Evolutionary conservation across 2,888 invertebrate species (phyloP).

Genomic region (Apoderus coryli): DNA sequence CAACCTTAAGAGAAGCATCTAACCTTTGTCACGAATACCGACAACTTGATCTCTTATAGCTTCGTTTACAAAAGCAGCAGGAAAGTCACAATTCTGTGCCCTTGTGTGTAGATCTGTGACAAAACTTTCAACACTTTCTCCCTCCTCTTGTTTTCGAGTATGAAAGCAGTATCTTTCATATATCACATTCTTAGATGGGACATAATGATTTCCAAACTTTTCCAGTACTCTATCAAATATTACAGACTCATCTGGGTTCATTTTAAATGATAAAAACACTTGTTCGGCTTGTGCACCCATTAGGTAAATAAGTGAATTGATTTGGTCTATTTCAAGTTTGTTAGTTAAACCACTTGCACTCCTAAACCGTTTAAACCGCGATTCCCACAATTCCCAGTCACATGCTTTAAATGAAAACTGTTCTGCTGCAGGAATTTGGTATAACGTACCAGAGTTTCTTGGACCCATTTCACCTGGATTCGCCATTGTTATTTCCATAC

Average conservation of each 20-base stretch:
- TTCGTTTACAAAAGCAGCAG: conserved; percentile 9
- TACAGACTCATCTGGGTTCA: not conserved
- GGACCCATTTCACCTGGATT: too few relatives aligned
- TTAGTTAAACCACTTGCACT: conserved; percentile 7
- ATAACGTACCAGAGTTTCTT: too few relatives aligned
- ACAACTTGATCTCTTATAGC: conserved; percentile 13
- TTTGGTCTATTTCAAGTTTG: conserved; percentile 5
- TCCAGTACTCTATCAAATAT: conserved; percentile 5
- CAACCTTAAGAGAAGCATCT: conserved; percentile 10
- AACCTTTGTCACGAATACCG: conserved; percentile 10
- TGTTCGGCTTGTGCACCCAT: conserved; percentile 9
- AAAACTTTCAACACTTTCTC: conserved; percentile 12
- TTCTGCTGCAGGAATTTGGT: conserved; percentile 10
- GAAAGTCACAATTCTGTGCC: conserved; percentile 11
- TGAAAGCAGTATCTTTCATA: conserved; percentile 12
- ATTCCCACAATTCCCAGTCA: conserved; percentile 12
- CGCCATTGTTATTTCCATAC: too few relatives aligned
- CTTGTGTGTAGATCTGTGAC: conserved; percentile 10
- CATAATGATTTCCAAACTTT: conserved; percentile 9
- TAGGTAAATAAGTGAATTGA: conserved; percentile 8
- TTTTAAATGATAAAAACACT: conserved; percentile 9
- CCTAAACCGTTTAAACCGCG: conserved; percentile 9
- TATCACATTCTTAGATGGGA: conserved; percentile 11
- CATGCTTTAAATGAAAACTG: conserved; percentile 4
- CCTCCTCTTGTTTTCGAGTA: conserved; percentile 9